Conservation (phyloP, 2,113 vertebrate genomes). For the Reinhardtius hippoglossoides region DNA sequence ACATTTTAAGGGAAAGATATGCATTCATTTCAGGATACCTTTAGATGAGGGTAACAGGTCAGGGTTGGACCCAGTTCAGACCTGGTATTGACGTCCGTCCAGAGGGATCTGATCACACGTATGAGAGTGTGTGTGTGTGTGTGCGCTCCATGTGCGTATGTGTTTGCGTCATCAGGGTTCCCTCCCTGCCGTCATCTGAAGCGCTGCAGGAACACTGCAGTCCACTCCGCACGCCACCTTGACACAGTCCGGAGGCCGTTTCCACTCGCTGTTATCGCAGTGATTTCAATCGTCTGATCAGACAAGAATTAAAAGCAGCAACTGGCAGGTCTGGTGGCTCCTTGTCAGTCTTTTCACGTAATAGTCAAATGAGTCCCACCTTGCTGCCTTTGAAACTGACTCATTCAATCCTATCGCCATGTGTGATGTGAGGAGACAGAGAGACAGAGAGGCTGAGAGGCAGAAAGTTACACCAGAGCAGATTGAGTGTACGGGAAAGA, state of each 20-base stretch:
- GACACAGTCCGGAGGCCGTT: too few relatives aligned
- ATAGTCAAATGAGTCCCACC: slow-evolving; percentile 41
- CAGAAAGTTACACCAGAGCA: background rate
- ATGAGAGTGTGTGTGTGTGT: background rate
- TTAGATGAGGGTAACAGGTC: too few relatives aligned
- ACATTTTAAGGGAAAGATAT: too few relatives aligned
- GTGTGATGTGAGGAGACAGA: slow-evolving; percentile 1
- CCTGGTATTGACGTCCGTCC: too few relatives aligned
- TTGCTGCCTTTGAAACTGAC: slow-evolving; percentile 19
- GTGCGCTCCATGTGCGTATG: background rate
- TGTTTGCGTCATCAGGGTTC: slow-evolving; percentile 54
- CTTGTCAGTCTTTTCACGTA: background rate
- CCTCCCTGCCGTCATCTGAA: slow-evolving; percentile 28
- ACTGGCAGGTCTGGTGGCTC: slow-evolving; percentile 45
- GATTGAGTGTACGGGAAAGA: background rate
- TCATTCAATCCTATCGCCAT: slow-evolving; percentile 10
- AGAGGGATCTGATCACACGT: too few relatives aligned
- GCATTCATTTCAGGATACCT: too few relatives aligned
- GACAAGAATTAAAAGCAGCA: slow-evolving; percentile 16
- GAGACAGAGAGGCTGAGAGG: background rate
- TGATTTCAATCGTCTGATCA: background rate
- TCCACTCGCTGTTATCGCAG: slow-evolving; percentile 14
- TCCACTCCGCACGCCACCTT: background rate
- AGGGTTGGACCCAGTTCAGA: too few relatives aligned
- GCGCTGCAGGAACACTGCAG: slow-evolving; percentile 19